A percentile compares a stretch with the other conserved stretches of the same genome.
phyloP scores from a whole-genome alignment of 2,113 vertebrate genomes.

The Etia nguti region DNA sequence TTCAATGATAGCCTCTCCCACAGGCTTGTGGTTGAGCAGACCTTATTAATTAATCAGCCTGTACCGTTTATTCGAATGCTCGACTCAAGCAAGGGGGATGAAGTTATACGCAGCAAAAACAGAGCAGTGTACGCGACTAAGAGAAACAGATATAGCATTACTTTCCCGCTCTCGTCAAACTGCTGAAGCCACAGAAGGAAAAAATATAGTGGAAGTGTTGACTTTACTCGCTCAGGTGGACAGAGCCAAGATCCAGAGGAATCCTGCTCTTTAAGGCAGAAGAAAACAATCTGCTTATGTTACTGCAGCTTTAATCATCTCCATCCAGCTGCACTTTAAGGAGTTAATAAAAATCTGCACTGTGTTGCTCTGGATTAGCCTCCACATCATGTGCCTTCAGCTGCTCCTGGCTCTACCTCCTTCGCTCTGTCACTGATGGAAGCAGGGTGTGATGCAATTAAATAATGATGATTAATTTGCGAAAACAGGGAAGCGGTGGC shows the following conservation, averaged over 20 bases:
- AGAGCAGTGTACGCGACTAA: background rate
- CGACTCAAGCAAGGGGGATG: background rate
- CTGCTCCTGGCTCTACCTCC: constrained; percentile 20
- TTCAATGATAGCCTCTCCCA: background rate
- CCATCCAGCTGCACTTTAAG: background rate
- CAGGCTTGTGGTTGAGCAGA: background rate
- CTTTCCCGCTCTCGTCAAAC: background rate
- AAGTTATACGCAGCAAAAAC: background rate
- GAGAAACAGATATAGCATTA: constrained; percentile 1
- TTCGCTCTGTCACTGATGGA: constrained; percentile 2
- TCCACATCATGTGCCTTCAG: constrained; percentile 41
- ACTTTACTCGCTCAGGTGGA: constrained; percentile 44
- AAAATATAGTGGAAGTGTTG: constrained; percentile 50
- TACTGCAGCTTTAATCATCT: constrained; percentile 22
- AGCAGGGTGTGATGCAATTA: constrained; percentile 16
- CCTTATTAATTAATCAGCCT: background rate
- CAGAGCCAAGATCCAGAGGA: constrained; percentile 37
- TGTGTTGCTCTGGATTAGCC: constrained; percentile 43
- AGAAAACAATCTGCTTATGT: constrained; percentile 42
- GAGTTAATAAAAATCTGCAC: constrained; percentile 31
- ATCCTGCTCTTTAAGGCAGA: constrained; percentile 28
- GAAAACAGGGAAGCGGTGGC: background rate
- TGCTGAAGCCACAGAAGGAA: constrained; percentile 27
- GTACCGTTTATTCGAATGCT: background rate
- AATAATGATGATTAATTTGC: constrained; percentile 35